phyloP scores from a whole-genome alignment of 2,797 vertebrate species.

The Bradypodion pumilum region DNA sequence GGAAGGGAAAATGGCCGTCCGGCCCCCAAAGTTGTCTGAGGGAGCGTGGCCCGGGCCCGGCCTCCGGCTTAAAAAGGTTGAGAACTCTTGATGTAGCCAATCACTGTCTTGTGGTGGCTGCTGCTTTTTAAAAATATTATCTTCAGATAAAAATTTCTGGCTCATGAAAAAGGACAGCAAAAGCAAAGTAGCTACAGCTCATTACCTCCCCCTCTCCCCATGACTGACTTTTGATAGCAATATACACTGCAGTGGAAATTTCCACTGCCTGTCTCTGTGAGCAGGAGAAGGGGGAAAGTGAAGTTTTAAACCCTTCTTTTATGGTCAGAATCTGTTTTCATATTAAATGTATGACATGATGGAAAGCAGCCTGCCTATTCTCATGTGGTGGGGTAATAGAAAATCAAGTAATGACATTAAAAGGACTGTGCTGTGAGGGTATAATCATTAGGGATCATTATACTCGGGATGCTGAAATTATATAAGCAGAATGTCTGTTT shows the following conservation, averaged over 20 bases:
- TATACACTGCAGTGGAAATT: conserved; percentile 77
- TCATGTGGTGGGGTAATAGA: conserved; percentile 16
- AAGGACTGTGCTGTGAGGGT: rapidly evolving
- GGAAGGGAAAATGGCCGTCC: no score
- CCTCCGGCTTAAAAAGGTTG: no score
- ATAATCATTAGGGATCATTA: no score
- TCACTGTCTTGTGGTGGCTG: conserved; percentile 18
- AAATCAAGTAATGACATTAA: background rate
- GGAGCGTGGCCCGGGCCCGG: no score
- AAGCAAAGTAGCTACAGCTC: conserved; percentile 53
- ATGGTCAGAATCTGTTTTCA: conserved; percentile 3
- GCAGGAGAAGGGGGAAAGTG: conserved; percentile 33
- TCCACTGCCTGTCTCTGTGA: conserved; percentile 72
- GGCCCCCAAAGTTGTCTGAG: no score
- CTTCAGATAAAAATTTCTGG: conserved; percentile 65
- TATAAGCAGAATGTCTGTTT: background rate
- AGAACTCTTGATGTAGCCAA: conserved; percentile 18
- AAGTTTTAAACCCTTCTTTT: conserved; percentile 60
- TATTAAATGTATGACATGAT: conserved; percentile 26
- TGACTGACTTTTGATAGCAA: conserved; percentile 63
- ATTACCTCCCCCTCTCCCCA: conserved; percentile 47
- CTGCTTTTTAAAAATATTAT: conserved; percentile 41
- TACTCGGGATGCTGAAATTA: background rate
- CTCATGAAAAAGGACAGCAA: conserved; percentile 60
- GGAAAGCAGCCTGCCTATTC: background rate